Evolutionary conservation across 2,888 invertebrate species (phyloP), one percentile per base, ranked within the genome.

Genomic region (Eupithecia abbreviata): DNA sequence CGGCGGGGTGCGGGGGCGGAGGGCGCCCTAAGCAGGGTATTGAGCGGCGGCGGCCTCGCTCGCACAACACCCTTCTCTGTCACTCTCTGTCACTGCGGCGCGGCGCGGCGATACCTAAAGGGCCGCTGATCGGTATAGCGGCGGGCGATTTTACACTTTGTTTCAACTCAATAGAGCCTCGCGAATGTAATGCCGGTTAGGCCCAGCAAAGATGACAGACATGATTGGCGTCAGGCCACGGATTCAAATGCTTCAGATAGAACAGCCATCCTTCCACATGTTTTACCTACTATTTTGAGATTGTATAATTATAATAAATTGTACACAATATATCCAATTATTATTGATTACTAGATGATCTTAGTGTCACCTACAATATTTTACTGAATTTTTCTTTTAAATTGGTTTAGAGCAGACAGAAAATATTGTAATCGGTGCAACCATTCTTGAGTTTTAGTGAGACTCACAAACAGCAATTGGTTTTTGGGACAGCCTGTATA

Each of bases 41-140:
- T 85, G 86, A 86, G 89, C 89, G 87, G 88, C 91, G 90, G 90
- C 79, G 80, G 75, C 87, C 89, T 81, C 87, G 49, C 82, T 90
- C 89, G 58, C 83, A 80, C 79, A 41, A 72, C 51, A 45, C 47
- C 77, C 70, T 66, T 79, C 82, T 81, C 87, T 30, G 82, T 87
- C 89, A 80, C 79, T 79, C 30, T 30, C 30, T 30, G 30, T 30
- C 30, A 30, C 30, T 30, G 30, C 30, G 30, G 30, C 30, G 30
- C 30, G 30, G 30, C 30, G 79, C 83, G 81, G 79, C 87, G 68
- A 15, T 43, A 45, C 42, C 69, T 45, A n/a, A n/a, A 45, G 67
- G 69, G 47, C 45, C 15, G 47, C 68, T 18, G 10, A 68, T 47
- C n/a, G 15, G 42, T 30, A 45, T n/a, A 3, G n/a, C 45, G 10